Percentiles rank a stretch among this genome's conserved stretches.
These are phyloP conservation scores for Marronus borbonicus DNA, from an alignment of 2,888 invertebrate genomes.

Conservation along the genomic window DNA sequence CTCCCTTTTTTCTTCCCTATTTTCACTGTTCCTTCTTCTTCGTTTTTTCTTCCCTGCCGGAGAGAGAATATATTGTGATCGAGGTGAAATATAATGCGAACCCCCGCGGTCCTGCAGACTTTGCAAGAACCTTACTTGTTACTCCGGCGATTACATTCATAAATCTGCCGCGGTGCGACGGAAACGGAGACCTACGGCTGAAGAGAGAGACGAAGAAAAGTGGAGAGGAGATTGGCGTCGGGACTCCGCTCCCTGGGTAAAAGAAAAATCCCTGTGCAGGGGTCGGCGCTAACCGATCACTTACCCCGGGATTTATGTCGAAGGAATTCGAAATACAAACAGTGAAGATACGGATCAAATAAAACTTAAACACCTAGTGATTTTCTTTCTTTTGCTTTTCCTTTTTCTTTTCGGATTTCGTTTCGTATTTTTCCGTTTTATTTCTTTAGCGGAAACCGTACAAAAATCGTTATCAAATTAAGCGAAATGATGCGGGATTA, in stretches of 20 bases:
- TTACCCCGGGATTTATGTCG: constrained; percentile 70
- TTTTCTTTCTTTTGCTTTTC: constrained; percentile 45
- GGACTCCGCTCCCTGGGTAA: constrained; percentile 62
- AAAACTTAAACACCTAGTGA: constrained; percentile 53
- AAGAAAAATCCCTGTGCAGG: constrained; percentile 69
- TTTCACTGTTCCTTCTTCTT: not conserved
- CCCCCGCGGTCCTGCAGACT: constrained; percentile 51
- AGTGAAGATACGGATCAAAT: constrained; percentile 59
- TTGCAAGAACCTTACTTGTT: constrained; percentile 66
- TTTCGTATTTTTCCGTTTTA: not conserved
- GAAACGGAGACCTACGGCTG: constrained; percentile 5
- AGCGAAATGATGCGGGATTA: not conserved
- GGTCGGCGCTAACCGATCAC: constrained; percentile 70
- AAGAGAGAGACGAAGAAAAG: constrained; percentile 51
- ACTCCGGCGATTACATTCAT: constrained; percentile 70
- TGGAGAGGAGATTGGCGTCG: constrained; percentile 66
- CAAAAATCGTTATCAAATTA: constrained; percentile 4
- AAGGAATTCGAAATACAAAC: constrained; percentile 69
- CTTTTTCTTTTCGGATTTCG: constrained; percentile 25
- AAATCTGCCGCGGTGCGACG: constrained; percentile 63
- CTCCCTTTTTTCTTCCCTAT: not conserved
- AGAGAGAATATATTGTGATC: constrained; percentile 29
- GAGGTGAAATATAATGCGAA: constrained; percentile 52
- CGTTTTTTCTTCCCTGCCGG: not conserved
- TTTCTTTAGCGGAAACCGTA: not conserved